Evolutionary conservation across 2,113 vertebrate genomes (phyloP).

Genomic region (Carassius gibelio): DNA sequence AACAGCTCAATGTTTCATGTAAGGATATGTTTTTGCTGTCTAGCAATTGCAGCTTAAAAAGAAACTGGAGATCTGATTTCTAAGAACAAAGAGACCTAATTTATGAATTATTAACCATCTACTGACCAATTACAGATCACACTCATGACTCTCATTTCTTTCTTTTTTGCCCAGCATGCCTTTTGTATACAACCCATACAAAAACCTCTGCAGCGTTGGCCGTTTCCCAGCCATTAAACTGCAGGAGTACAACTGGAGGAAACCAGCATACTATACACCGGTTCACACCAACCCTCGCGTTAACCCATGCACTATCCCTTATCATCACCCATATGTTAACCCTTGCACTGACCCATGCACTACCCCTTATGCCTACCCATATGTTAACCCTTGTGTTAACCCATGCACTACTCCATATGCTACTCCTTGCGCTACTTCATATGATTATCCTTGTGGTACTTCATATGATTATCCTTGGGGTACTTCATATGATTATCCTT

Average conservation of each 20-base stretch:
- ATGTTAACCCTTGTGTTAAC: too few relatives aligned
- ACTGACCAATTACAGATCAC: neutral
- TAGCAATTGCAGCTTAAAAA: neutral
- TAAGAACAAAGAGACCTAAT: neutral
- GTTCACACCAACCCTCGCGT: neutral
- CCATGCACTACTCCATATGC: neutral
- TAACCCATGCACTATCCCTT: neutral
- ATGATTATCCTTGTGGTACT: neutral
- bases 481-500: too few relatives aligned
- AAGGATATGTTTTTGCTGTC: neutral
- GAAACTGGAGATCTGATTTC: neutral
- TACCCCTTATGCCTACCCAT: too few relatives aligned
- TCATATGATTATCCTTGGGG: too few relatives aligned
- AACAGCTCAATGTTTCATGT: neutral
- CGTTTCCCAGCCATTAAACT: conserved; percentile 47
- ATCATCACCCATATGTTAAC: neutral
- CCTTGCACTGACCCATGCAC: neutral
- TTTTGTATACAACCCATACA: conserved; percentile 9
- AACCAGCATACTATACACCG: neutral
- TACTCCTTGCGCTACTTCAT: neutral
- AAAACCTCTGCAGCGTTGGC: conserved; percentile 42
- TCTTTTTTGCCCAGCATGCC: conserved; percentile 65
- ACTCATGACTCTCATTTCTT: neutral
- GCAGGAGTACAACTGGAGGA: neutral
- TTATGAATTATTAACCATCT: neutral